Conservation (phyloP, 1,140 invertebrate genomes). For the Fopius arisanus region DNA sequence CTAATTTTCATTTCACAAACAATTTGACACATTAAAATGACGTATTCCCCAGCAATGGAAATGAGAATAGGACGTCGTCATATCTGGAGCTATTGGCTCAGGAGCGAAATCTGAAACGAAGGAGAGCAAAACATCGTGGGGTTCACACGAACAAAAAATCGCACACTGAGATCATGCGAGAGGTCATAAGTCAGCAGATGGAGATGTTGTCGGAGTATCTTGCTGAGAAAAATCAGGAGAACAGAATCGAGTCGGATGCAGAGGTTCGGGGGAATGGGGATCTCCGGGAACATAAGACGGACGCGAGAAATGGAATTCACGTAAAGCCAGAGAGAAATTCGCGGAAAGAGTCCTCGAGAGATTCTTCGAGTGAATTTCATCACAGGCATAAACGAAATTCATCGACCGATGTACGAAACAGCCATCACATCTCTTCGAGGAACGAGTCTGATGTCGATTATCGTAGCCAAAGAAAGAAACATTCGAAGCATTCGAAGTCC, state of each 20-base stretch:
- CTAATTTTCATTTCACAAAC: neutral
- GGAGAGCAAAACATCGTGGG: conserved; percentile 70
- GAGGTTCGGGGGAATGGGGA: neutral
- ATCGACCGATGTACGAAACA: too few relatives aligned
- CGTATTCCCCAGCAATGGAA: conserved; percentile 15
- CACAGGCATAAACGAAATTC: neutral
- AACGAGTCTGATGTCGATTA: neutral
- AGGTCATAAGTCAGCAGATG: conserved; percentile 72
- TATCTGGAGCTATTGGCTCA: conserved; percentile 66
- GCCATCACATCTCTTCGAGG: too few relatives aligned
- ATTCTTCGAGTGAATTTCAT: too few relatives aligned
- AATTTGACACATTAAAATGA: neutral
- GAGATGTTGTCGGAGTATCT: conserved; percentile 55
- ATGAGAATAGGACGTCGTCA: conserved; percentile 41
- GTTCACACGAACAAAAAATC: conserved; percentile 72
- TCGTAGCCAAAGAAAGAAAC: neutral
- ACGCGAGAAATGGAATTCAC: neutral
- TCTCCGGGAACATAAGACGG: neutral
- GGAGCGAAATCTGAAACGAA: conserved; percentile 71
- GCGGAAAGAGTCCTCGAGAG: too few relatives aligned
- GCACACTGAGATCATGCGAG: conserved; percentile 70
- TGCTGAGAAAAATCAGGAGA: conserved; percentile 26
- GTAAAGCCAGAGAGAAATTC: too few relatives aligned
- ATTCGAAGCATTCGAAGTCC: neutral
- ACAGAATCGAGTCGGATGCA: neutral